Evolutionary conservation across 2,113 vertebrate species (phyloP).

Genomic region (Phyllostomus hastatus): DNA sequence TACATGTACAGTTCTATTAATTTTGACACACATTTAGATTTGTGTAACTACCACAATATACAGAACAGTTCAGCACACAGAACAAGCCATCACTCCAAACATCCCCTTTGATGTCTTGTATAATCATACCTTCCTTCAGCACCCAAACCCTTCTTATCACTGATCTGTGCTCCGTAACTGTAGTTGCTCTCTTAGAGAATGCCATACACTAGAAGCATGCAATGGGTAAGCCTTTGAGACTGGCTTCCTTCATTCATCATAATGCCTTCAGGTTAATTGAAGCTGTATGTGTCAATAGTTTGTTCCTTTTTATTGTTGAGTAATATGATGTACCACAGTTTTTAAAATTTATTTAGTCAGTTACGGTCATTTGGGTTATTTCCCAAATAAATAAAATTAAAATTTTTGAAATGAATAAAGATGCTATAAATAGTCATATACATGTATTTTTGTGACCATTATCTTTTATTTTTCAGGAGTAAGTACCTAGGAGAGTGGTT

Average conservation of each 20-base stretch:
- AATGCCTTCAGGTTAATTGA: not conserved
- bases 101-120: not conserved
- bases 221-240: not conserved
- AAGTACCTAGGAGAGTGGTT: not conserved
- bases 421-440: not conserved
- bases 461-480: not conserved
- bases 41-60: not conserved
- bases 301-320: not conserved
- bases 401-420: not conserved
- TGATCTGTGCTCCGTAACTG: not conserved
- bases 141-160: not conserved
- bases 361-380: not conserved
- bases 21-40: not conserved
- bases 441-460: not conserved
- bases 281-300: not conserved
- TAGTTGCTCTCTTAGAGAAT: not conserved
- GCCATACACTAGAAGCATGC: not conserved
- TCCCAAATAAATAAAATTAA: not conserved
- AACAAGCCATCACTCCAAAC: not conserved
- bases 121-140: rapidly evolving
- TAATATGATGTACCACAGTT: not conserved
- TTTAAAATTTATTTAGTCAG: not conserved
- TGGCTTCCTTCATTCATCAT: not conserved
- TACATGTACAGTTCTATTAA: not conserved
- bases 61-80: not conserved